Conservation (phyloP, 2,113 vertebrate species). For the Lagopus leucura region DNA sequence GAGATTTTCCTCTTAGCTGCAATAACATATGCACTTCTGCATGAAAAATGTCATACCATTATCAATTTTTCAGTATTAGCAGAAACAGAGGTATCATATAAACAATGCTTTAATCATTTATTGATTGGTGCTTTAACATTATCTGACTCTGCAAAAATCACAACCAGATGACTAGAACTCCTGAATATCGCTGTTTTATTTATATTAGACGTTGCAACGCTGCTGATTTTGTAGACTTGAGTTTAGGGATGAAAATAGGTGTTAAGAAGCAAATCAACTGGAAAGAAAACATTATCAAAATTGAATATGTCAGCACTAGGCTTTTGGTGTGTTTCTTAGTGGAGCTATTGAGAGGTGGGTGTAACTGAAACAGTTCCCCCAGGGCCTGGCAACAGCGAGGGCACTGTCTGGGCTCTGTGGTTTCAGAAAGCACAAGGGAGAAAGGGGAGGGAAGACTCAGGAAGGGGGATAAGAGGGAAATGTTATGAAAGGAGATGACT, state of each 20-base stretch:
- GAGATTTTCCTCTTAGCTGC: background rate
- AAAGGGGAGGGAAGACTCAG: constrained; percentile 30
- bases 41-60: constrained; percentile 21
- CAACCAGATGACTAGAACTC: background rate
- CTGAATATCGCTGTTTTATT: background rate
- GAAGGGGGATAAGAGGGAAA: constrained; percentile 12
- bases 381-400: constrained; percentile 34
- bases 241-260: background rate
- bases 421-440: constrained; percentile 15
- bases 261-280: background rate
- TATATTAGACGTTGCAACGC: background rate
- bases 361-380: background rate
- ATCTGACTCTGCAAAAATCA: constrained; percentile 34
- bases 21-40: background rate
- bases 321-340: background rate
- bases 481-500: constrained; percentile 16
- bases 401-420: constrained; percentile 39
- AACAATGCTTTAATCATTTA: constrained; percentile 50
- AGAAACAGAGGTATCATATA: constrained; percentile 32
- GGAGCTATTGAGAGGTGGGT: background rate
- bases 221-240: background rate
- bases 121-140: constrained; percentile 29
- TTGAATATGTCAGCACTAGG: background rate
- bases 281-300: background rate
- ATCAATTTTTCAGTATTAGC: constrained; percentile 55